Evolutionary conservation across 2,888 invertebrate genomes (phyloP).

Genomic region (Cyclophora albipunctata): DNA sequence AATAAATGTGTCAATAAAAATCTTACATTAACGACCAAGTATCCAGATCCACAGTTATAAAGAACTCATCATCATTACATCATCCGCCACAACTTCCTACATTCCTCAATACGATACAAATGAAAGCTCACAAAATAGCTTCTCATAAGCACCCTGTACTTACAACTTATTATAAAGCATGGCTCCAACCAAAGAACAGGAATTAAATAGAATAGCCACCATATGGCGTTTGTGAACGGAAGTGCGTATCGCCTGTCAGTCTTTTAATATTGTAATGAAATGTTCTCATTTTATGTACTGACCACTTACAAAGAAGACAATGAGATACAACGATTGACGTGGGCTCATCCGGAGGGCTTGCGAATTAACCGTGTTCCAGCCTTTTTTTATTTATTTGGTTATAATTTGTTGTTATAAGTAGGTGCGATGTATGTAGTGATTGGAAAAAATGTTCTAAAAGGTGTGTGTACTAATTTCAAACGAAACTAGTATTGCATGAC

Average conservation of each 20-base stretch:
- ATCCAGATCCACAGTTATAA: slow-evolving; percentile 9
- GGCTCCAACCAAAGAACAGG: slow-evolving; percentile 31
- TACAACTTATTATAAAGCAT: slow-evolving; percentile 24
- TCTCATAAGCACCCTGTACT: slow-evolving; percentile 20
- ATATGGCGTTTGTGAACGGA: slow-evolving; percentile 63
- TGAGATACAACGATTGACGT: slow-evolving; percentile 52
- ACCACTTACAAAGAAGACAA: slow-evolving; percentile 69
- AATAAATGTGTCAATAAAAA: no score
- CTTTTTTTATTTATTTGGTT: no score
- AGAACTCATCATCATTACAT: slow-evolving; percentile 8
- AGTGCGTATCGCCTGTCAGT: slow-evolving; percentile 70
- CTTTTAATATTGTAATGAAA: slow-evolving; percentile 67
- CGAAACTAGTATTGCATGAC: no score
- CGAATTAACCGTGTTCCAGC: slow-evolving; percentile 28
- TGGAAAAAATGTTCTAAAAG: no score
- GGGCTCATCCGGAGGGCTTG: slow-evolving; percentile 57
- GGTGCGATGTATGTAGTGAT: no score
- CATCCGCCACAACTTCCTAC: background rate
- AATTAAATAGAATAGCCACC: slow-evolving; percentile 28
- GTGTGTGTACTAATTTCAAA: no score
- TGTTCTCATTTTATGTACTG: slow-evolving; percentile 65
- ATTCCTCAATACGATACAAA: background rate
- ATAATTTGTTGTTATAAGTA: no score
- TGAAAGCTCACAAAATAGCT: background rate
- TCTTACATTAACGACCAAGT: no score